Percentiles rank a stretch among this genome's conserved stretches.
Conservation (phyloP, 2,797 vertebrate genomes). For the Tokudaia muenninki region DNA sequence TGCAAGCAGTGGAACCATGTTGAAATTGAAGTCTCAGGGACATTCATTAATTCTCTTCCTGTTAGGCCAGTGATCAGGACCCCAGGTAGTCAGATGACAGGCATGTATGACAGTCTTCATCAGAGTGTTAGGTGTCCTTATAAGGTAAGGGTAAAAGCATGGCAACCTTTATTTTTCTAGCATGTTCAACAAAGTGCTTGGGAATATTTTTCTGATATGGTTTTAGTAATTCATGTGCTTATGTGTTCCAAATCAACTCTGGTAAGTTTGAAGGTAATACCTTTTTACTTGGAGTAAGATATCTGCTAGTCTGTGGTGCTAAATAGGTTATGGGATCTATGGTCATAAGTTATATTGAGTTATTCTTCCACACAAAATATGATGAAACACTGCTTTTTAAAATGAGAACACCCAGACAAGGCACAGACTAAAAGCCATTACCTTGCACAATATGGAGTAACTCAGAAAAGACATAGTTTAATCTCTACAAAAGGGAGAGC, state of each 20-base stretch:
- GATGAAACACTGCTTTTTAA: not conserved
- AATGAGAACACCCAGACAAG: not conserved
- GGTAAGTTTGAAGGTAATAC: not conserved
- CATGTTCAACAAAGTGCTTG: not conserved
- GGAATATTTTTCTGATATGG: not conserved
- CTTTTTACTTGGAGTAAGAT: not conserved
- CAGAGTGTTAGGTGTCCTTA: not conserved
- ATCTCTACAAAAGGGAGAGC: not conserved
- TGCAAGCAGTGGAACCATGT: not conserved
- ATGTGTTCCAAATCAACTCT: not conserved
- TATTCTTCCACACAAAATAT: not conserved
- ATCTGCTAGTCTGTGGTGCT: not conserved
- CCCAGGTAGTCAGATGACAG: not conserved
- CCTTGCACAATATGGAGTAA: not conserved
- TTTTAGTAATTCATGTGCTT: not conserved
- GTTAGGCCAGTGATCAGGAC: not conserved
- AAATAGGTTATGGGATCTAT: not conserved
- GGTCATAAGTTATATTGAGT: not conserved
- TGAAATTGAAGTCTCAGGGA: not conserved
- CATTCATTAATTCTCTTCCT: not conserved
- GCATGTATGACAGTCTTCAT: not conserved
- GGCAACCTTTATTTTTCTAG: not conserved
- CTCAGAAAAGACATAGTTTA: not conserved
- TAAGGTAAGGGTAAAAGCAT: too few species aligned
- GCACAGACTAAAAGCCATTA: not conserved